Conservation (phyloP, 2,113 vertebrate species). For the Aleadryas rufinucha region DNA sequence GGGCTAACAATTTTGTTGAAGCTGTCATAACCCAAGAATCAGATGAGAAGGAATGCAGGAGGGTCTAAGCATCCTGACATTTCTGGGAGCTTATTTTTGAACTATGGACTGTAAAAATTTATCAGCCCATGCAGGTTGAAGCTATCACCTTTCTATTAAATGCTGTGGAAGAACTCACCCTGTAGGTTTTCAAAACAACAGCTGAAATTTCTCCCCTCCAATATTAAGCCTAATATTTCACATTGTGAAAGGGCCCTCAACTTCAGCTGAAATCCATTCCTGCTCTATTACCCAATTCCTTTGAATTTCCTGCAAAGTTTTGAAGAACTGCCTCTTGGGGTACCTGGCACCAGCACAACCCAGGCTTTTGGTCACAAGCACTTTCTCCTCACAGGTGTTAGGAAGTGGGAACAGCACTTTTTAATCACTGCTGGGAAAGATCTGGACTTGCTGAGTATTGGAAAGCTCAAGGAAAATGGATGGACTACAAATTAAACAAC, state of each 20-base stretch:
- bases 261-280: neutral
- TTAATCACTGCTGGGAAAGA: neutral
- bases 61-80: neutral
- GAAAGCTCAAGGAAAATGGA: neutral
- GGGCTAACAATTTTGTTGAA: neutral
- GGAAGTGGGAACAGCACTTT: neutral
- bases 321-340: accelerated
- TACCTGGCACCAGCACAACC: neutral
- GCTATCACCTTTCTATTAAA: constrained; percentile 26
- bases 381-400: neutral
- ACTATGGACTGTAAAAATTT: neutral
- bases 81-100: constrained; percentile 14
- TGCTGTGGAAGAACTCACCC: neutral
- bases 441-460: neutral
- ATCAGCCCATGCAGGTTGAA: neutral
- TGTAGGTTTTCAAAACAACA: neutral
- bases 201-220: neutral
- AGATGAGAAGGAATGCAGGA: neutral
- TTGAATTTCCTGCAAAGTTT: neutral
- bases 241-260: neutral
- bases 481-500: neutral
- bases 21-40: neutral
- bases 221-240: neutral
- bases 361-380: neutral
- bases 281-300: neutral